A percentile compares a stretch with the other conserved stretches of the same genome.
Evolutionary conservation across 2,113 vertebrate genomes (phyloP).

Genomic region (Ptychochromis oligacanthus): DNA sequence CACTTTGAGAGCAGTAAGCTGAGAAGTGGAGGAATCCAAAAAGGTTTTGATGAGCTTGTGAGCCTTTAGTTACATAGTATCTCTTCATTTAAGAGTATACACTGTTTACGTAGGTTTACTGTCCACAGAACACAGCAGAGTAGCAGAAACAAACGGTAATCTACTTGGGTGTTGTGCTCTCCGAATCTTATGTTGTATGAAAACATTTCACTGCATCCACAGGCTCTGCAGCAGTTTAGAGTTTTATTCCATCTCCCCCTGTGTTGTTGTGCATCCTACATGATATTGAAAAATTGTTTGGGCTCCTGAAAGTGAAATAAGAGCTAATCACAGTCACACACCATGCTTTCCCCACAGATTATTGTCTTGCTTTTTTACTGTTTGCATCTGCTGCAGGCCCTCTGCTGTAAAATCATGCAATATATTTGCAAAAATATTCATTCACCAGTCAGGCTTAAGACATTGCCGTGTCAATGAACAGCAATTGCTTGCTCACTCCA

Average conservation of each 20-base stretch:
- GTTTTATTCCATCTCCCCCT: constrained; percentile 27
- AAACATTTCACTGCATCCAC: constrained; percentile 31
- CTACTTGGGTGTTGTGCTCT: not conserved
- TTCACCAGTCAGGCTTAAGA: constrained; percentile 73
- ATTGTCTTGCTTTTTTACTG: constrained; percentile 54
- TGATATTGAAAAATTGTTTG: constrained; percentile 60
- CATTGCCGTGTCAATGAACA: constrained; percentile 67
- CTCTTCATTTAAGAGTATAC: constrained; percentile 33
- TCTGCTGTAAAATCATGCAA: constrained; percentile 81
- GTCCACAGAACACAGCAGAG: not conserved
- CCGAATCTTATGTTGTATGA: not conserved
- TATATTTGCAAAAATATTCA: constrained; percentile 82
- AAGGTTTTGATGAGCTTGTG: constrained; percentile 53
- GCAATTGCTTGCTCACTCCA: constrained; percentile 68
- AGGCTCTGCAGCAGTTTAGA: constrained; percentile 7
- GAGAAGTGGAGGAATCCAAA: not conserved
- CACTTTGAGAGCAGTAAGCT: constrained; percentile 33
- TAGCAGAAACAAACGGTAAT: constrained; percentile 9
- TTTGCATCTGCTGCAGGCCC: constrained; percentile 59
- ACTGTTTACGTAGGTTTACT: not conserved
- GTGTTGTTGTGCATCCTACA: constrained; percentile 21
- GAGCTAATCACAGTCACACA: constrained; percentile 58
- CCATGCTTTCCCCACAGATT: constrained; percentile 48
- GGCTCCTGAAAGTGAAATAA: constrained; percentile 62
- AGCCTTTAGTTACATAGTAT: constrained; percentile 47